These are phyloP conservation scores for Chelmon rostratus DNA, from an alignment of 2,797 vertebrate genomes.

Conservation along the genomic window DNA sequence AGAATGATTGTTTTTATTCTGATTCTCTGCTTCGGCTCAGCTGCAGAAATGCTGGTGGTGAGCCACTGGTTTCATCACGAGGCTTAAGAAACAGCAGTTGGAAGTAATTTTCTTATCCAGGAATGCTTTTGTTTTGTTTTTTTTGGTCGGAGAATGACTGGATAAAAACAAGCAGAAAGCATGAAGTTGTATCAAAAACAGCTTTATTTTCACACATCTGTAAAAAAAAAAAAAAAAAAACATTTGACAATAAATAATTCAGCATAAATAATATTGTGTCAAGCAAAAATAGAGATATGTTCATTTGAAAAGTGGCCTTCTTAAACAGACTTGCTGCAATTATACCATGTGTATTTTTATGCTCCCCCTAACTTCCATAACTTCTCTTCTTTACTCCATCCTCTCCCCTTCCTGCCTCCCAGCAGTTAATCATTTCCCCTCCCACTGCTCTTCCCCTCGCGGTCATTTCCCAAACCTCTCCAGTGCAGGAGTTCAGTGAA, in stretches of 20 bases:
- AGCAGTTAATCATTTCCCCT: slow-evolving; percentile 13
- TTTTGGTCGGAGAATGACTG: neutral
- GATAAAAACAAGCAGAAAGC: slow-evolving; percentile 5
- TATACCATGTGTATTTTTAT: slow-evolving; percentile 24
- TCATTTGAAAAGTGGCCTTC: slow-evolving; percentile 42
- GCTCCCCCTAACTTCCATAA: neutral
- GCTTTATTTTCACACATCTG: slow-evolving; percentile 62
- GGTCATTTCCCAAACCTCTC: slow-evolving; percentile 46
- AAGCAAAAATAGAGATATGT: slow-evolving; percentile 39
- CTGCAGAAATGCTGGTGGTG: slow-evolving; percentile 24
- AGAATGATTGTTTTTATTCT: slow-evolving; percentile 20
- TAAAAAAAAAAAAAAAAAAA: slow-evolving; percentile 30
- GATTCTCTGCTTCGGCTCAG: neutral
- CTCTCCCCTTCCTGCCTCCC: neutral
- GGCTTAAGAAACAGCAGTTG: slow-evolving; percentile 19
- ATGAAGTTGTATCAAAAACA: slow-evolving; percentile 58
- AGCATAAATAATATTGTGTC: slow-evolving; percentile 68
- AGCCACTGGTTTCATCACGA: slow-evolving; percentile 37
- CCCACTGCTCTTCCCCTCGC: neutral
- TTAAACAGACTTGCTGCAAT: slow-evolving; percentile 55
- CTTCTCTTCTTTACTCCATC: neutral
- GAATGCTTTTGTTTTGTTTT: neutral
- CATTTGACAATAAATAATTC: slow-evolving; percentile 68
- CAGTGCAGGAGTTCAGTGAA: slow-evolving; percentile 50
- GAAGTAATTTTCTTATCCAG: neutral